Evolutionary conservation across 1,140 invertebrate species (phyloP), one percentile per base, ranked within the genome.

Genomic region (Wiebesia pumilae): DNA sequence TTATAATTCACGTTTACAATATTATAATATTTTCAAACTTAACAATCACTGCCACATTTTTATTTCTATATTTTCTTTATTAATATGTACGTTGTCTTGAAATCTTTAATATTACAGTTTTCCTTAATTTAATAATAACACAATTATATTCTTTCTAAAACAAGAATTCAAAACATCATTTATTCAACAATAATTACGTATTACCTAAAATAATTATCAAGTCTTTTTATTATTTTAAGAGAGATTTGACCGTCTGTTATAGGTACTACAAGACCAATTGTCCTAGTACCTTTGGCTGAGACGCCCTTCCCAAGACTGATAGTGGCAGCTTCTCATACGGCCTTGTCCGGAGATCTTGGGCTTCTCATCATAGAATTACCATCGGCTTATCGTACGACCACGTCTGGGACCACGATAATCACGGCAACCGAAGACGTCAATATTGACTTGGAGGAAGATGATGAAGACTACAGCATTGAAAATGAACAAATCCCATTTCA

Each of bases 301-400:
- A 88, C 86, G 12, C 86, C 86, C 58, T 83, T 88, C 24, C 89
- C 93, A 24, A 90, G 90, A 88, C 89, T 93, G 14, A 88, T 93
- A 81, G 90, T 92, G 43, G 91, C 93, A 21, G 88, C 95, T 30
- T 94, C 94, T n/a, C 95, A 96, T 86, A 95, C 95, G 21, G 96
- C 96, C 16, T 92, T 96, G 84, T 96, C 95, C 71, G 96, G 96
- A 47, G 96, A 96, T 89, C 93, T 96, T 33, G 94, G 94, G 81
- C 94, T 96, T 73, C 92, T 93, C 86, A 94, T 96, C 62, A 83
- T 92, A 47, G 91, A 92, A 67, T 89, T 91, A 78, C 88, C 89
- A 38, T 67, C 86, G 67, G 85, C 77, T 21, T 80, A 87, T 88
- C 62, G 62, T n/a, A 88, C 81, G 51, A 87, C 80, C n/a, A 69